phyloP scores from a whole-genome alignment of 2,797 vertebrate genomes.

The Simalia tracyae region DNA sequence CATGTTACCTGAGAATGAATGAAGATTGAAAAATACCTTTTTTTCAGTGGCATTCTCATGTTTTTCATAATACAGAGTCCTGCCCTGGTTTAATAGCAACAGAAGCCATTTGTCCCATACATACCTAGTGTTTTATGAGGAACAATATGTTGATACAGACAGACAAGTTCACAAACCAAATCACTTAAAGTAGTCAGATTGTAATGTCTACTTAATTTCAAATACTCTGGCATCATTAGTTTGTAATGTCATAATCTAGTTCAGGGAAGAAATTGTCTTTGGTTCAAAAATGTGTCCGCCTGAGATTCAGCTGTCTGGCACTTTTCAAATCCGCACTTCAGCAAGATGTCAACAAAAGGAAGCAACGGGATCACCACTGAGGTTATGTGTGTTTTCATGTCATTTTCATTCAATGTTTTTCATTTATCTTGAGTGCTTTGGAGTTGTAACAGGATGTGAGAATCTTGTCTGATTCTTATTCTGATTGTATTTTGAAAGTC shows the following conservation, averaged over 20 bases:
- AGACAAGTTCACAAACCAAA: background rate
- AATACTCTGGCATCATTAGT: background rate
- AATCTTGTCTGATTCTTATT: background rate
- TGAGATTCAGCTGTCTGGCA: background rate
- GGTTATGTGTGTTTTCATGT: background rate
- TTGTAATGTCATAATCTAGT: background rate
- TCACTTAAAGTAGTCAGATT: too few species aligned
- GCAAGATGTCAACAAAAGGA: background rate
- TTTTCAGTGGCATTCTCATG: background rate
- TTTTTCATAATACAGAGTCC: background rate
- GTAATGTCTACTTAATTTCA: background rate
- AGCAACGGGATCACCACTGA: background rate
- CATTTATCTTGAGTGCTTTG: background rate
- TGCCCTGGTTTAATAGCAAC: background rate
- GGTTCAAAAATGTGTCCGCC: background rate
- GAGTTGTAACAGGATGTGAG: constrained; percentile 7
- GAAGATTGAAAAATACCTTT: background rate
- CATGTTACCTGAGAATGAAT: background rate
- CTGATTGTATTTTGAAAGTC: background rate
- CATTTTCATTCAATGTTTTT: background rate
- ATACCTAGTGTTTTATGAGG: background rate
- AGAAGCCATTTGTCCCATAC: background rate
- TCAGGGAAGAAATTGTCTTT: background rate
- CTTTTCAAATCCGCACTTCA: background rate
- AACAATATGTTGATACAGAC: background rate